Evolutionary conservation across 2,113 vertebrate genomes (phyloP), one percentile per base, ranked within the genome.

Genomic region (Callipepla californica): DNA sequence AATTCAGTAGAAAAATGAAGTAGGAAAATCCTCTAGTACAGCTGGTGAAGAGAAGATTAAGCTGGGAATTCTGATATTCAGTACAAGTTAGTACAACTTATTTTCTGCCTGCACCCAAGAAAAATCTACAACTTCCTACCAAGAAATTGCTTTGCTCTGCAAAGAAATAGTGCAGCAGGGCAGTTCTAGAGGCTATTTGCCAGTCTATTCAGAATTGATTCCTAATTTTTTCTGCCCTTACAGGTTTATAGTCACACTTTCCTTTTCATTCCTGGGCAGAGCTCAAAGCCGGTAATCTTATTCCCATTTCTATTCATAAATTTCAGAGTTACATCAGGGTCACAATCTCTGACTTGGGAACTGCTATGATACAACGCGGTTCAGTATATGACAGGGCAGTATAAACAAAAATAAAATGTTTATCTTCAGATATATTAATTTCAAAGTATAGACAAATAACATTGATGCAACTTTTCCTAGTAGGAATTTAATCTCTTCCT

Each of bases 361-460:
- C 16, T 63, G 36, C 13, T 59, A 58, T 3, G 1, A 0, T 57
- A 14, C 7, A 83, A 62, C 38, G 9, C 3, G 8, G 3, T 45
- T 85, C 8, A 36, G 44, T 73, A 26, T 58, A 85, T 82, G 30
- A 2, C 10, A 7, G 7, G 17, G 7, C 3, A 85, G 9, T 23
- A 51, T 62, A 59, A 16, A 9, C 11, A 32, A 6, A 50, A 65
- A 58, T 45, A 50, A 17, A 13, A 1, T 26, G 2, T 22, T 68
- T 20, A 8, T 3, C 72, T 72, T 77, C 66, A 47, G 2, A 11
- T 34, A 2, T 62, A 38, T 40, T 12, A n/a, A 4, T 55, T 66
- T 26, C 5, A 74, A 89, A 80, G 48, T 76, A 55, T 5, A 94
- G 8, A 34, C 22, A 62, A 62, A 62, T 23, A 85, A 38, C 3